These are phyloP conservation scores for Drosophila kikkawai DNA, from an alignment of 1,140 invertebrate genomes.

Conservation along the genomic window DNA sequence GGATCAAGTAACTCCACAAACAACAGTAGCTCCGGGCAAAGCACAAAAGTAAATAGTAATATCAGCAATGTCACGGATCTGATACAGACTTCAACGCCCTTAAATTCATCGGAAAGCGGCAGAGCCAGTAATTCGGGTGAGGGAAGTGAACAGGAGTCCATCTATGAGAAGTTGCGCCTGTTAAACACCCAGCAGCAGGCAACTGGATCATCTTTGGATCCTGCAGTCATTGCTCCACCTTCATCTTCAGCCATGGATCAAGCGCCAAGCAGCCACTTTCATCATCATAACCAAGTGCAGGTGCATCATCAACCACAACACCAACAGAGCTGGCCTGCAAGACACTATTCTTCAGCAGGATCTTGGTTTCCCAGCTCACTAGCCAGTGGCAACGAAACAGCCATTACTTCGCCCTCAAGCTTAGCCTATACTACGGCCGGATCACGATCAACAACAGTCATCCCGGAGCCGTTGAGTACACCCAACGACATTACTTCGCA, in stretches of 20 bases:
- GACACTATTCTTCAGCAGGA: slow-evolving; percentile 60
- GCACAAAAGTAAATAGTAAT: slow-evolving; percentile 21
- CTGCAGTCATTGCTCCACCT: not conserved
- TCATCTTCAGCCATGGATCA: slow-evolving; percentile 19
- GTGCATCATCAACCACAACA: slow-evolving; percentile 45
- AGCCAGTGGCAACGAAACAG: slow-evolving; percentile 32
- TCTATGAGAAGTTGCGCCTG: slow-evolving; percentile 94
- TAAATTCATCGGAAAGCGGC: slow-evolving; percentile 77
- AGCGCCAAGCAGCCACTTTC: slow-evolving; percentile 46
- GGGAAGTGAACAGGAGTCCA: slow-evolving; percentile 87
- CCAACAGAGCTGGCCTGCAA: slow-evolving; percentile 64
- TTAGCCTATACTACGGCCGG: slow-evolving; percentile 22
- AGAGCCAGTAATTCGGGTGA: slow-evolving; percentile 84
- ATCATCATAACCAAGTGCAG: slow-evolving; percentile 38
- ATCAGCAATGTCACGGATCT: slow-evolving; percentile 35
- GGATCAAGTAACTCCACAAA: slow-evolving; percentile 23
- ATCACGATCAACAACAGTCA: slow-evolving; percentile 18
- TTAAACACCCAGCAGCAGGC: slow-evolving; percentile 91
- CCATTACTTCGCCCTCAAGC: slow-evolving; percentile 23
- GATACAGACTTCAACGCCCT: slow-evolving; percentile 71
- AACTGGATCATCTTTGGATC: slow-evolving; percentile 31
- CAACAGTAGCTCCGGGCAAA: slow-evolving; percentile 21
- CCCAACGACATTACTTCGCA: slow-evolving; percentile 35
- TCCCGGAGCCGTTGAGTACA: slow-evolving; percentile 61
- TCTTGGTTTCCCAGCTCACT: slow-evolving; percentile 78